Base-by-base conservation (phyloP, 2,113 vertebrate genomes). In the Oceanodroma tethys region DNA sequence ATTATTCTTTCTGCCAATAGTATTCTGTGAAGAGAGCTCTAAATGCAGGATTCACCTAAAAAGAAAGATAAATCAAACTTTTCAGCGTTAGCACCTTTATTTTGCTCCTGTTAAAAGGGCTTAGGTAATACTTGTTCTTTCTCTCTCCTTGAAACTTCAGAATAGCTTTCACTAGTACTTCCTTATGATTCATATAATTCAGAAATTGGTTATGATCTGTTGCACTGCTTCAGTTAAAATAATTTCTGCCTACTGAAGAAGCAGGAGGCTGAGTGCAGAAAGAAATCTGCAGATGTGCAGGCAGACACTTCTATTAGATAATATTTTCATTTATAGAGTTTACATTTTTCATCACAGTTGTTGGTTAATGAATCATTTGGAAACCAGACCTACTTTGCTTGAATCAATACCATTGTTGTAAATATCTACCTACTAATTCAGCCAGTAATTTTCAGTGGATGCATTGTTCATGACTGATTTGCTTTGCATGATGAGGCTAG, bases 371-470 rank as follows among this genome's bases (percentile, higher is more conserved):
- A 91, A 87, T 91, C 81, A 26, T 53, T 40, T 94, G 87, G 58
- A 95, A 96, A 85, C 10, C 66, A 93, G 89, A 74, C 23, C 17
- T n/a, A 34, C 42, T 87, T 80, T 26, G 25, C 45, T 75, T 68
- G 73, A 79, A 85, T 95, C 81, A 79, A 95, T 95, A 72, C 23
- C 36, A 6, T 68, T 60, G 78, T 43, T 87, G 60, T 48, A 94
- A 88, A 88, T 82, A 91, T 15, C 62, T 81, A 81, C 60, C 87
- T 94, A 60, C 58, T 85, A 91, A 91, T 87, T 87, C 47, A 97
- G 43, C 15, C 43, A 60, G 43, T 68, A 82, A 76, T 93, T 93
- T 90, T 82, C 66, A 65, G 48, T 38, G 48, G 47, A 62, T 43
- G 7, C 13, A 26, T 71, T 60, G 76, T 12, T 83, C 60, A 40